phyloP scores from a whole-genome alignment of 2,888 invertebrate species.

The Patella ulyssiponensis region DNA sequence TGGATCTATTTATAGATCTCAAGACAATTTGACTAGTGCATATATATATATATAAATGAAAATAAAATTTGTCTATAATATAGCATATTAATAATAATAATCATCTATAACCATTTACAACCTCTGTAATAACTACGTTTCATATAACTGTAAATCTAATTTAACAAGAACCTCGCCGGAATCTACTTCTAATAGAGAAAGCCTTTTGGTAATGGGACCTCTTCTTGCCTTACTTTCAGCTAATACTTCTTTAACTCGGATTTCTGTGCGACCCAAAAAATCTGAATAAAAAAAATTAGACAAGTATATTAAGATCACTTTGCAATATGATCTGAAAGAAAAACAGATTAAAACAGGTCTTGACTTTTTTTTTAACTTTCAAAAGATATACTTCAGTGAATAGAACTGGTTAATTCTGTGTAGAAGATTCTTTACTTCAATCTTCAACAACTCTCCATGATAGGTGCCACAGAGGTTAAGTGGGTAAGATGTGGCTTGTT shows the following conservation, averaged over 20 bases:
- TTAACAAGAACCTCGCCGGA: conserved; percentile 81
- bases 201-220: conserved; percentile 79
- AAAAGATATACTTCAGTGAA: not conserved
- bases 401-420: too few relatives aligned
- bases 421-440: too few relatives aligned
- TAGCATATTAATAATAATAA: too few relatives aligned
- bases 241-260: conserved; percentile 79
- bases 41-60: too few relatives aligned
- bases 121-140: conserved; percentile 34
- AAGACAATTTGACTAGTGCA: too few relatives aligned
- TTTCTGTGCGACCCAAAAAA: conserved; percentile 81
- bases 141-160: conserved; percentile 79
- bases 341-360: not conserved
- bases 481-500: too few relatives aligned
- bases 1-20: too few relatives aligned
- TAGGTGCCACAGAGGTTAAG: too few relatives aligned
- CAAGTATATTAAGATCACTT: too few relatives aligned
- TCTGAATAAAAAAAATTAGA: conserved; percentile 73
- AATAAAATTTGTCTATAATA: too few relatives aligned
- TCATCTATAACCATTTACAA: too few relatives aligned
- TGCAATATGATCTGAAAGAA: not conserved
- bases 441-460: too few relatives aligned
- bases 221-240: conserved; percentile 74
- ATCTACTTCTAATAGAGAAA: conserved; percentile 80
- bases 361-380: not conserved